These are phyloP conservation scores for Heliocidaris erythrogramma DNA, from an alignment of 35 echinoderm and acorn worm species.

Conservation along the genomic window DNA sequence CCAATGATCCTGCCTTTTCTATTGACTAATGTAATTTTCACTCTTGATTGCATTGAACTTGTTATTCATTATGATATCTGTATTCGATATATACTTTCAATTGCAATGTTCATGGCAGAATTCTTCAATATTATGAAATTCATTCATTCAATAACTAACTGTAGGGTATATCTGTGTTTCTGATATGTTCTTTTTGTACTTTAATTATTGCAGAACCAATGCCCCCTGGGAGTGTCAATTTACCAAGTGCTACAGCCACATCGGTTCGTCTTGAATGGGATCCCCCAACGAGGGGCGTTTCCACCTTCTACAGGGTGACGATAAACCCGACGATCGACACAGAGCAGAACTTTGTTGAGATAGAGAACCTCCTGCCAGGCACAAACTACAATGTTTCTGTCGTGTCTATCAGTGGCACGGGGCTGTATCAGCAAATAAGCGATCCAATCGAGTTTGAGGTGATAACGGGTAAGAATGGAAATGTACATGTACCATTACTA, in stretches of 20 bases:
- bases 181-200: neutral
- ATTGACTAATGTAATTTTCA: no score
- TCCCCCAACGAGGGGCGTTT: neutral
- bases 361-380: neutral
- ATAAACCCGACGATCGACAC: neutral
- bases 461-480: neutral
- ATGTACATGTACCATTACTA: no score
- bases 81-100: no score
- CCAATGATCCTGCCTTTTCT: no score
- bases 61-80: no score
- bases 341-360: neutral
- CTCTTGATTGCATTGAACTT: no score
- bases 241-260: neutral
- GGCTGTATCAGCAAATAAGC: constrained; percentile 11
- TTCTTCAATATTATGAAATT: no score
- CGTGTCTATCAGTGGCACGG: constrained; percentile 1
- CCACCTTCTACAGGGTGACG: neutral
- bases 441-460: neutral
- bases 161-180: neutral
- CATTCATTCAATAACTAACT: no score
- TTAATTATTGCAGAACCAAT: neutral
- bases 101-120: no score
- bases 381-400: neutral
- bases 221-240: neutral
- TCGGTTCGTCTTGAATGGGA: neutral